Evolutionary conservation across 2,797 vertebrate species (phyloP).

Genomic region (Astyanax mexicanus): DNA sequence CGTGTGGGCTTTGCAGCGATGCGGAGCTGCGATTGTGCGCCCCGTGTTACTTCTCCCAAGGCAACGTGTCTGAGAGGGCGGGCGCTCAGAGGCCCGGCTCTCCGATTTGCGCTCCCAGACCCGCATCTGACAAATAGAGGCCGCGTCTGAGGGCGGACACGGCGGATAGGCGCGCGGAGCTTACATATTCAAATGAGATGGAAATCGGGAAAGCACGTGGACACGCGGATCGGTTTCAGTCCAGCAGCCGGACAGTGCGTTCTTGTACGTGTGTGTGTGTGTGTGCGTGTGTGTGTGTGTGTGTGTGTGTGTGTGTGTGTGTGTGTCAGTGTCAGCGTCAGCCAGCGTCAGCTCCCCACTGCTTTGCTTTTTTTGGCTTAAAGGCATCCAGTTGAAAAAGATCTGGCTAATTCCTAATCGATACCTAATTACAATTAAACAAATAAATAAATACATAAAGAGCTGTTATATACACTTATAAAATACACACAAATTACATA

Average conservation of each 20-base stretch:
- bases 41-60: conserved; percentile 84
- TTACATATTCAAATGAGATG: conserved; percentile 82
- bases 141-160: conserved; percentile 32
- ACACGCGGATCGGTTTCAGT: conserved; percentile 82
- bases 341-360: neutral
- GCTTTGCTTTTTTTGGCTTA: conserved; percentile 10
- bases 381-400: no score
- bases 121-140: conserved; percentile 66
- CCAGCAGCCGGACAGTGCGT: conserved; percentile 70
- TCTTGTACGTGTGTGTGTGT: neutral
- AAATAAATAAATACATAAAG: no score
- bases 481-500: no score
- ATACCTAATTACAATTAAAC: no score
- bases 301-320: no score
- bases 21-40: conserved; percentile 66
- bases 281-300: neutral
- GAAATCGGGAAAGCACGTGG: conserved; percentile 84
- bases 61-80: conserved; percentile 84
- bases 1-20: conserved; percentile 65
- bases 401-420: no score
- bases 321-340: neutral
- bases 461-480: no score
- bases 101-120: conserved; percentile 66
- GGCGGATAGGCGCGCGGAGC: conserved; percentile 72
- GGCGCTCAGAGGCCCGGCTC: conserved; percentile 48